Base-by-base conservation (phyloP, 2,888 invertebrate genomes). In the Molorchus minor region DNA sequence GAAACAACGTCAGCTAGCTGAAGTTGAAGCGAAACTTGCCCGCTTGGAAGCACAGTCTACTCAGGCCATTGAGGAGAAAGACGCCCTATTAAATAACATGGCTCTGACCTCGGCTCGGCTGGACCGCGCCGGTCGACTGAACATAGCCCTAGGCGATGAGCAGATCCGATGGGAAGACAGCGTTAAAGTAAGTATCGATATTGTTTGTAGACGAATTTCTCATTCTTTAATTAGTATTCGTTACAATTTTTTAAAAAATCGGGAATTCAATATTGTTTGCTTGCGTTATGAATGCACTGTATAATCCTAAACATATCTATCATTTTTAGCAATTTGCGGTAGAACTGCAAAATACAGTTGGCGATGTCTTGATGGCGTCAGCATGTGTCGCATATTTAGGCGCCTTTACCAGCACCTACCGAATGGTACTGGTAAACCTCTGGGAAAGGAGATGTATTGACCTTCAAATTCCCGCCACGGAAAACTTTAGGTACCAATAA, bases 341-440 rank as follows among this genome's bases (percentile, higher is more conserved):
- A 0, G 87, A 90, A 71, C 82, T 93, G 44, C 80, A 84, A 64
- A 91, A 92, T 77, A 84, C 94, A 2, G 87, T 90, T 0, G 97
- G 96, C 0, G 95, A 97, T 79, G 91, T 93, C 3, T 83, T 97
- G 29, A 86, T 96, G 13, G 92, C 94, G 0, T 89, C 96, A 0
- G 93, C 91, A 1, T 92, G 91, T 67, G 90, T 97, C 35, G 94
- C 96, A 1, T 97, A 97, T 81, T 84, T 96, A 41, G 97, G 96
- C 0, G 94, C 95, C 1, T 97, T 96, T 75, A 94, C 95, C 0
- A 84, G 86, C 41, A 81, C 79, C 53, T 93, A 90, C 75, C 84
- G 93, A 2, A 85, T 85, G 49, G 86, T 88, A 59, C 83, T 95
- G 20, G 84, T 90, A 8, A 58, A 76, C 0, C 77, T 82, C 52